Base-by-base conservation (phyloP, 2,113 vertebrate species). In the Cryptomyrus ogoouensis region DNA sequence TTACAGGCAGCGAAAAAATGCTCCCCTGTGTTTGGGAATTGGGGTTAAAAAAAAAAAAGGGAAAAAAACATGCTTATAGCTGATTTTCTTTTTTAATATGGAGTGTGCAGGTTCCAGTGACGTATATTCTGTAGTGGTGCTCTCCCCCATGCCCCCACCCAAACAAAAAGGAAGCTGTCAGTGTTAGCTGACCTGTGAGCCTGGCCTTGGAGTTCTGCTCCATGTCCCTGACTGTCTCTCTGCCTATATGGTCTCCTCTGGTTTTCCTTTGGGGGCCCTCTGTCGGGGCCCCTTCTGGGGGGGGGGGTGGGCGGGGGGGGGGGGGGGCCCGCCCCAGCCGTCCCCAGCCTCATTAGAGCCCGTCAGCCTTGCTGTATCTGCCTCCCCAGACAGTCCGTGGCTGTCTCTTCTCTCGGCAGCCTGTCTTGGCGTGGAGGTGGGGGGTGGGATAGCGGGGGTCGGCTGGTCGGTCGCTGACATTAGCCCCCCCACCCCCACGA, bases 311-410 rank as follows among this genome's bases (percentile, higher is more conserved):
- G 5, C 9, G 4, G 46, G 39, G 52, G 56, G 56, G 9, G 58
- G 58, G 24, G 24, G 24, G 5, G 83, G 39, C 17, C 88, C 12
- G 44, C 44, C 31, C 44, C 15, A 7, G 44, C 10, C 15, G 42
- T 88, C 88, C 58, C 44, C 10, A 49, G 93, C 92, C 94, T 95
- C 93, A 94, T 95, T 95, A 94, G 93, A 94, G 93, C 93, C 92
- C 93, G 92, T 35, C 92, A 93, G 90, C 93, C 92, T 53, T 24
- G 17, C 74, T 83, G 58, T n/a, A 66, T 10, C 58, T 66, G 58
- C n/a, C 24, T 66, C 24, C 62, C n/a, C n/a, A 66, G n/a, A 66
- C 62, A 27, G n/a, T 66, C 62, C 10, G 17, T 3, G 52, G 24
- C 5, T 74, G 56, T 88, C 83, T 35, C 50, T 50, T 62, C 49